phyloP scores from a whole-genome alignment of 2,888 invertebrate genomes.

The Watsonalla cultraria region DNA sequence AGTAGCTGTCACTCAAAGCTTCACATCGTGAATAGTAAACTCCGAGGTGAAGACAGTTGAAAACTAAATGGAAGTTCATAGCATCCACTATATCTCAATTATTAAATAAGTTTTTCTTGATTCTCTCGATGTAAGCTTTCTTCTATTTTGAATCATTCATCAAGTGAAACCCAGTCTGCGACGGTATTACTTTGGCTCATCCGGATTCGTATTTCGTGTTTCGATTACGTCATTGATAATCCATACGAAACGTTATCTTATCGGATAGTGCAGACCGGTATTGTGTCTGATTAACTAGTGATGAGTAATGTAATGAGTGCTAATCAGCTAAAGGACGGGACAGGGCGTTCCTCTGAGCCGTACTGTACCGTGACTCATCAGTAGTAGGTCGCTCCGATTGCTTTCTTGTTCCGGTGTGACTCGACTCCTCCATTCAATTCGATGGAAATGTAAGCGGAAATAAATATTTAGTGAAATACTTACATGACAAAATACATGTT shows the following conservation, averaged over 20 bases:
- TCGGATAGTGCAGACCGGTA: constrained; percentile 26
- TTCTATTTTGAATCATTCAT: too few species aligned
- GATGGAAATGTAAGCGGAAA: constrained; percentile 27
- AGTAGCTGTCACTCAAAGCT: background rate
- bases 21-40: constrained; percentile 3
- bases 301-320: constrained; percentile 67
- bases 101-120: too few species aligned
- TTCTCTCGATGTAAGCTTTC: too few species aligned
- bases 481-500: constrained; percentile 25
- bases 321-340: constrained; percentile 61
- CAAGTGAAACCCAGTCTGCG: too few species aligned
- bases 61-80: too few species aligned
- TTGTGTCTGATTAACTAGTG: constrained; percentile 52
- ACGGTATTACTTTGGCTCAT: too few species aligned
- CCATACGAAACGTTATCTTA: constrained; percentile 40
- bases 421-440: constrained; percentile 18
- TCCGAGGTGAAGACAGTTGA: too few species aligned
- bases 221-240: constrained; percentile 29
- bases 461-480: constrained; percentile 25
- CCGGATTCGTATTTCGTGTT: background rate
- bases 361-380: constrained; percentile 45
- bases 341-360: constrained; percentile 54
- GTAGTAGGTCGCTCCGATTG: constrained; percentile 38
- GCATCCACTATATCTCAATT: too few species aligned
- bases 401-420: constrained; percentile 46